These are phyloP conservation scores for Megalops atlanticus DNA, from an alignment of 2,113 vertebrate species.

Conservation along the genomic window DNA sequence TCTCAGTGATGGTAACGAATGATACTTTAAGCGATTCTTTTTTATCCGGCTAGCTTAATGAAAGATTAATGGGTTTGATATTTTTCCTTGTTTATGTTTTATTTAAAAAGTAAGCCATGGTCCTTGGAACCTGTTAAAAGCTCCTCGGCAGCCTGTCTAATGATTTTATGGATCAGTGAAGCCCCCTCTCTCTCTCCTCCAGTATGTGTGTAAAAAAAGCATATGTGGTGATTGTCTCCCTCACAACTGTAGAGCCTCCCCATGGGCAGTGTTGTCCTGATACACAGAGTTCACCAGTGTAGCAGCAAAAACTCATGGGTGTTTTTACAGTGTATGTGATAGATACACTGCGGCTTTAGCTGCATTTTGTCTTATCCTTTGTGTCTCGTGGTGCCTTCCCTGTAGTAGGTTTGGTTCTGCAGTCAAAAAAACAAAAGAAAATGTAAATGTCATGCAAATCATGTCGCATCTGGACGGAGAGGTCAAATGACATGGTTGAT, in stretches of 20 bases:
- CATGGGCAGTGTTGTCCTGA: constrained; percentile 42
- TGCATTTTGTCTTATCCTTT: background rate
- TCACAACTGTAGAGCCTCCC: constrained; percentile 38
- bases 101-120: constrained; percentile 69
- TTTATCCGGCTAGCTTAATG: constrained; percentile 98
- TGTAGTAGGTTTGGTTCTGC: background rate
- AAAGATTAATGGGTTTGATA: constrained; percentile 99
- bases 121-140: constrained; percentile 80
- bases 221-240: constrained; percentile 50
- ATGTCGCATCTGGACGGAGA: background rate
- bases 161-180: constrained; percentile 78
- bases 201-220: constrained; percentile 42
- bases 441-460: too few relatives aligned
- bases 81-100: constrained; percentile 94
- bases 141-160: constrained; percentile 60
- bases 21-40: constrained; percentile 98
- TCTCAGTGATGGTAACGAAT: constrained; percentile 87
- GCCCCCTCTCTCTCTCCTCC: constrained; percentile 33
- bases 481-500: background rate
- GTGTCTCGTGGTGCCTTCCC: background rate
- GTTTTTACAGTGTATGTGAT: background rate
- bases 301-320: background rate
- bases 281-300: background rate
- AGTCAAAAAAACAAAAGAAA: background rate
- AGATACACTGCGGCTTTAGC: background rate